phyloP scores from a whole-genome alignment of 1,140 invertebrate species.

The Euschistus heros region DNA sequence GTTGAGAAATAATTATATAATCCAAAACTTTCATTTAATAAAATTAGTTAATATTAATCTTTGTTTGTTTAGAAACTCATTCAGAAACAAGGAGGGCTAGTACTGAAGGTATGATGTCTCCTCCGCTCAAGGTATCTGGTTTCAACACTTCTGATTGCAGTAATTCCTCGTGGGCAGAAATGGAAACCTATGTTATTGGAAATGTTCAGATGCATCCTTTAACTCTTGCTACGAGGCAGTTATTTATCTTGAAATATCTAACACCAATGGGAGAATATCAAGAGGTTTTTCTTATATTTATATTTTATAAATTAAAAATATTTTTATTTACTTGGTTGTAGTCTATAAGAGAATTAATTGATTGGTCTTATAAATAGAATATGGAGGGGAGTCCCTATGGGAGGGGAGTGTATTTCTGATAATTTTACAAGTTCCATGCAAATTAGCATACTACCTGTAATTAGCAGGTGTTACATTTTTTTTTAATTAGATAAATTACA shows the following conservation, averaged over 20 bases:
- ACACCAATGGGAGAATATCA: conserved; percentile 95
- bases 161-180: conserved; percentile 83
- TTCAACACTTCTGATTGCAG: conserved; percentile 31
- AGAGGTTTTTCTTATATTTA: conserved; percentile 55
- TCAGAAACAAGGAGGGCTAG: not conserved
- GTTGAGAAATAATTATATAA: no score
- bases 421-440: no score
- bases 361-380: no score
- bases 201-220: conserved; percentile 77
- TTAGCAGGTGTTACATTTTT: no score
- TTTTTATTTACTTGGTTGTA: no score
- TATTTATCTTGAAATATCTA: conserved; percentile 84
- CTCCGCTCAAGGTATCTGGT: conserved; percentile 18
- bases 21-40: conserved; percentile 15
- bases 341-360: no score
- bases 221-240: conserved; percentile 73
- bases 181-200: conserved; percentile 78
- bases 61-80: no score
- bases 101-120: conserved; percentile 23
- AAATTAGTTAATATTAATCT: not conserved
- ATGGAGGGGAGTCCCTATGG: no score
- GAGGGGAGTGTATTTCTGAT: no score
- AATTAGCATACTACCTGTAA: no score
- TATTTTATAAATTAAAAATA: no score
- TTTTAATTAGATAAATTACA: no score